Percentiles rank a stretch among this genome's conserved stretches.
phyloP scores from a whole-genome alignment of 2,797 vertebrate species.

The Sebastes vulpes region DNA sequence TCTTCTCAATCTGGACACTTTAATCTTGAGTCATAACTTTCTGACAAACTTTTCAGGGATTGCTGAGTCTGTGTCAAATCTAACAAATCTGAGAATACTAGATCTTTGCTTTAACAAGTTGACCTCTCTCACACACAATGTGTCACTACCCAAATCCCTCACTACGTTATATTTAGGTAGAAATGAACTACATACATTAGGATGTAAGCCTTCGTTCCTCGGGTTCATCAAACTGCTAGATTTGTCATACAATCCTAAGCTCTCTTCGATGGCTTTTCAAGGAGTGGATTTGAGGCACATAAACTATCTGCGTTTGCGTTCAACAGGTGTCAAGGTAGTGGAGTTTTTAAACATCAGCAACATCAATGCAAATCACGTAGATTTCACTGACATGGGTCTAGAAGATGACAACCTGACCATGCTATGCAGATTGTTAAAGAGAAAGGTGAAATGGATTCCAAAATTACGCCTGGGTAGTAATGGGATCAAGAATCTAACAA shows the following conservation, averaged over 20 bases:
- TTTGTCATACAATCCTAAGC: conserved; percentile 76
- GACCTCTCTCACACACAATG: conserved; percentile 71
- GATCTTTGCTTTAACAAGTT: conserved; percentile 80
- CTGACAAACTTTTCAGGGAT: conserved; percentile 76
- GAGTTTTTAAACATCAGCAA: conserved; percentile 76
- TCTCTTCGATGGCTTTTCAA: conserved; percentile 68
- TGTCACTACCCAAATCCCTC: conserved; percentile 75
- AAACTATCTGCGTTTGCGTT: conserved; percentile 64
- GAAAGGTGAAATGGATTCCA: conserved; percentile 14
- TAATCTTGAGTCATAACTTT: conserved; percentile 72
- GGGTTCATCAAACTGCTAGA: conserved; percentile 67
- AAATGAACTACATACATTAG: conserved; percentile 77
- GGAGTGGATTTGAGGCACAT: conserved; percentile 70
- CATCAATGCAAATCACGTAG: conserved; percentile 53
- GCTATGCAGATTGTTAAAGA: conserved; percentile 71
- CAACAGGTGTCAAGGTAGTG: conserved; percentile 68
- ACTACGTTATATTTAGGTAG: conserved; percentile 55
- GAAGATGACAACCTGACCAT: conserved; percentile 13
- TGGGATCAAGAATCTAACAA: conserved; percentile 37
- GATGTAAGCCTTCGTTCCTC: conserved; percentile 67
- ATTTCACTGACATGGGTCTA: conserved; percentile 81
- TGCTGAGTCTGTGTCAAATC: conserved; percentile 67
- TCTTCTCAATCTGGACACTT: conserved; percentile 57
- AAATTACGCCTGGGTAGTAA: conserved; percentile 65
- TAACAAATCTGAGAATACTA: conserved; percentile 59